Evolutionary conservation across 2,797 vertebrate genomes (phyloP), one percentile per base, ranked within the genome.

Genomic region (Tapirus indicus): DNA sequence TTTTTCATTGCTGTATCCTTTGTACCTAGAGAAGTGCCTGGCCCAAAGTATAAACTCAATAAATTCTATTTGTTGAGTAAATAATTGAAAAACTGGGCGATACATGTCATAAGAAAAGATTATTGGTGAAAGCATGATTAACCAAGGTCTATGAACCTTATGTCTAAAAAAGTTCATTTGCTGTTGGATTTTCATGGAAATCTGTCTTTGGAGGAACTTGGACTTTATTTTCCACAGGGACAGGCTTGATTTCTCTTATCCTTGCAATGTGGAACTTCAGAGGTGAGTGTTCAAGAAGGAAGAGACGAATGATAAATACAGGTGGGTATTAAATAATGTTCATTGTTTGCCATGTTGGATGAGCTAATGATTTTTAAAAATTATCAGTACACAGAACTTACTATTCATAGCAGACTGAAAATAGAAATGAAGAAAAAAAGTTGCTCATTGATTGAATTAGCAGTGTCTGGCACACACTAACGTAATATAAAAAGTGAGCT

Each of bases 391-490:
- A 66, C 3, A 86, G 83, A 88, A 47, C 84, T 91, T 97, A 96
- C 91, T 96, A 93, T 92, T 97, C 94, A 94, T 58, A 91, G 88
- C 16, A 44, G 27, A 94, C 58, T 97, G 77, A 98, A 95, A 94
- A 96, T 60, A 95, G 85, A 98, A 96, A 88, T 83, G 80, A 97
- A 96, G 95, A 71, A 92, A 96, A 93, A 95, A 74, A 17, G 54
- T 47, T 80, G 58, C 27, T 83, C 83, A 77, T n/a, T 90, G 95
- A 97, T 74, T 88, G 88, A 97, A 97, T 96, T 80, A 96, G 58
- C 71, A 78, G 93, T 91, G 56, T 96, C 88, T 97, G 96, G 91
- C 86, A 91, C 52, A 94, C 41, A 96, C 82, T 88, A 97, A 96
- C 89, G 75, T 80, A 96, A 97, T 94, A 91, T 44, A 95, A 66